These are phyloP conservation scores for Nasonia vitripennis DNA, from an alignment of 1,140 invertebrate species.

Conservation along the genomic window DNA sequence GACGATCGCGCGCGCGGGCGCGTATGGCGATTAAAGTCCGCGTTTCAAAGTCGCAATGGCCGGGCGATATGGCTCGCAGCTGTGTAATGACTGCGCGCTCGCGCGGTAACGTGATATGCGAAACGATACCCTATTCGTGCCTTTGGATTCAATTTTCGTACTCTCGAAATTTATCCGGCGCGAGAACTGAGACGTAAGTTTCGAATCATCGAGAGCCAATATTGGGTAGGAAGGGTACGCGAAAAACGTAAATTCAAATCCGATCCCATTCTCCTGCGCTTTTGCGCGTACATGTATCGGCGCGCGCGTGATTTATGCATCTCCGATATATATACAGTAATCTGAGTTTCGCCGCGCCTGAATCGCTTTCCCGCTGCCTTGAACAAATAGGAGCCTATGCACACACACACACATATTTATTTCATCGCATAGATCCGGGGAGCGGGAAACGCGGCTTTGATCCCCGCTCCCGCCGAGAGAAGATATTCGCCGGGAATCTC, in stretches of 20 bases:
- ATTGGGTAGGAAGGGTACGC: no score
- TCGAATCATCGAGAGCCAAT: no score
- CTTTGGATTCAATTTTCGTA: no score
- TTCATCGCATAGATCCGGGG: background rate
- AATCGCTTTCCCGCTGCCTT: background rate
- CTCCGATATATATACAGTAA: background rate
- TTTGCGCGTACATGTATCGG: no score
- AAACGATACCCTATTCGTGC: no score
- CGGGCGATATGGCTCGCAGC: no score
- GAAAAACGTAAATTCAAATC: no score
- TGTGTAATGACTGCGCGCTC: no score
- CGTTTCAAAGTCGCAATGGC: background rate
- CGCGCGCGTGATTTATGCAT: background rate
- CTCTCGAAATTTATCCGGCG: no score
- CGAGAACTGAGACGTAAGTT: no score
- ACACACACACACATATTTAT: background rate
- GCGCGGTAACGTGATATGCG: no score
- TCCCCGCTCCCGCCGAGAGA: background rate
- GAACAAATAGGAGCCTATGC: background rate
- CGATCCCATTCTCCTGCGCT: no score
- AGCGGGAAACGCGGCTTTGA: constrained; percentile 22
- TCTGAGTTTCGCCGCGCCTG: background rate
- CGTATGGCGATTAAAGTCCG: constrained; percentile 7
- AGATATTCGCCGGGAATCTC: constrained; percentile 41
- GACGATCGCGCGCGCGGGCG: background rate